Base-by-base conservation (phyloP, 2,797 vertebrate genomes). In the Columba guinea region DNA sequence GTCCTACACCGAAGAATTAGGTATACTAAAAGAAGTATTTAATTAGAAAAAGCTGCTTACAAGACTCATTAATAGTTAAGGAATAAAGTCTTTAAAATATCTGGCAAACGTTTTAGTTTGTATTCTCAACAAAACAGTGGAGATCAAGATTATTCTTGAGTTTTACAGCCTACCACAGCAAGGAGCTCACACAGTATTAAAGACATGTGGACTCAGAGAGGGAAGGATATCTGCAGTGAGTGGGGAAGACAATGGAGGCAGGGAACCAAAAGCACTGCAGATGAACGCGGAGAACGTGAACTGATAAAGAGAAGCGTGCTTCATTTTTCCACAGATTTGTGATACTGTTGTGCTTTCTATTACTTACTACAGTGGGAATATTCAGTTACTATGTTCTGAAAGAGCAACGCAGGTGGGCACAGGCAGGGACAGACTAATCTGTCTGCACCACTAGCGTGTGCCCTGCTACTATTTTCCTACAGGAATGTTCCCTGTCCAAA, bases 111-210 rank as follows among this genome's bases (percentile, higher is more conserved):
- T 58, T 49, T 88, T 35, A 49, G 60, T 20, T 17, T 9, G 28
- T 77, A 68, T 34, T 81, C 55, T 86, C 37, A 85, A n/a, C 34
- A 75, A 58, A 81, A 71, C 32, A 71, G 44, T 5, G 16, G 20
- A 39, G 49, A 83, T 70, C 70, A 84, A 67, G 4, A 18, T 59
- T 59, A 73, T 63, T 88, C 58, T 65, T 46, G 32, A 85, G 39
- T 80, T 94, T 63, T 82, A 71, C 75, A 80, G 70, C 69, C 79
- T 63, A 41, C 22, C 17, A 39, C 49, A 77, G 92, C 46, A 89
- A 85, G 41, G 30, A 87, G 34, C 37, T 93, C 34, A 11, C 41
- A 48, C 27, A 48, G 59, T 90, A 89, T 58, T 65, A 52, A 78
- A 91, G 55, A 73, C 52, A 90, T 19, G 16, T 2, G 5, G 24